Percentiles rank a stretch among this genome's conserved stretches.
phyloP scores from a whole-genome alignment of 1,140 invertebrate species.

The Eumeta japonica region DNA sequence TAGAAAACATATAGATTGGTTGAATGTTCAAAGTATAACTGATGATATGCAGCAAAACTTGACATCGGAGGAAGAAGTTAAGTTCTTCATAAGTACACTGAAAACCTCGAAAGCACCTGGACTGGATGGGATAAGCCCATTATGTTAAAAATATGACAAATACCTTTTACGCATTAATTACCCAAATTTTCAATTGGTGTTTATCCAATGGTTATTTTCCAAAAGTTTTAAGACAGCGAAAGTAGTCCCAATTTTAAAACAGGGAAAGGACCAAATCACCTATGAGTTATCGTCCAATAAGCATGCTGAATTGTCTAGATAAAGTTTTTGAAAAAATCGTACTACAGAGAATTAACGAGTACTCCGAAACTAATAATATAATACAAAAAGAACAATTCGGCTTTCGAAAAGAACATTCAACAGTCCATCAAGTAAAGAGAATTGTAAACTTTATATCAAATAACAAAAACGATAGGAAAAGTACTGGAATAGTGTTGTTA shows the following conservation, averaged over 20 bases:
- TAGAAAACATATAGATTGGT: no score
- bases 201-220: slow-evolving; percentile 1
- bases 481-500: slow-evolving; percentile 2
- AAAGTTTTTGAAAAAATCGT: slow-evolving; percentile 2
- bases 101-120: not conserved
- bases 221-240: not conserved
- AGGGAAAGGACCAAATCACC: not conserved
- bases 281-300: slow-evolving; percentile 4
- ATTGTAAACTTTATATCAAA: not conserved
- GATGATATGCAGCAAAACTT: no score
- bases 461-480: not conserved
- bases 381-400: no score
- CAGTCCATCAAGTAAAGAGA: not conserved
- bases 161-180: not conserved
- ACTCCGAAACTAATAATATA: no score
- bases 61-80: no score
- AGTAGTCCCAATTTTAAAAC: slow-evolving; percentile 4
- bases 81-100: no score
- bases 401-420: not conserved
- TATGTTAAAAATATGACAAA: not conserved
- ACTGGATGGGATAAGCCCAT: not conserved
- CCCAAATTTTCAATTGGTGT: not conserved
- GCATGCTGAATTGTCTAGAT: not conserved
- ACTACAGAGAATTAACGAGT: no score
- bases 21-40: no score